Evolutionary conservation across 2,113 vertebrate genomes (phyloP), one percentile per base, ranked within the genome.

Genomic region (Tachycineta bicolor): DNA sequence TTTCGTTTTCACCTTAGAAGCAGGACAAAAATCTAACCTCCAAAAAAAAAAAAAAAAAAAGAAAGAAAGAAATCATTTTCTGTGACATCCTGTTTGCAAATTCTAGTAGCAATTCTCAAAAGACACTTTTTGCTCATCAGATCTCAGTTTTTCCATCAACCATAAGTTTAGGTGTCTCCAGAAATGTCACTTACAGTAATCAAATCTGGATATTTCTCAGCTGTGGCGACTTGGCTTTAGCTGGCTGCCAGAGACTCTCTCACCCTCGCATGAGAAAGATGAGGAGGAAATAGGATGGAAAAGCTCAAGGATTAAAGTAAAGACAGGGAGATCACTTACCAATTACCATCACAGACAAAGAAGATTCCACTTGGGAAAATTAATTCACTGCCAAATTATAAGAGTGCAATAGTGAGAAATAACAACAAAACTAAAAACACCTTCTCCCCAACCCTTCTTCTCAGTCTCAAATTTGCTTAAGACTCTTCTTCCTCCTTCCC

Each of bases 141-240:
- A 43, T 73, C 12, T 59, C 43, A 68, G 2, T 31, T 74, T 59
- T 58, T n/a, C 26, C 11, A 59, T 53, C 14, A 69, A 16, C 6
- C 7, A 14, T 37, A 59, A 39, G 8, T 12, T 44, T 41, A 31
- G 3, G 3, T 55, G 22, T 55, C 39, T 79, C 34, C 34, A 90
- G 39, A 74, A 74, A 68, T 39, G 14, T 28, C 9, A 44, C 53
- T 81, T 37, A 20, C 6, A 31, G 9, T 53, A 86, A 68, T 74
- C 12, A 63, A 17, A 43, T 26, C 47, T 15, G 21, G 25, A 16
- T 43, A 7, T 73, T 82, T 86, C 39, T 64, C 49, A 55, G 17
- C 10, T 47, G 29, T 58, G 14, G 14, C 0, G 0, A 26, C 22
- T 8, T 58, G 37, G n/a, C 47, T 22, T 63, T 13, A 68, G 25